Evolutionary conservation across 1,140 invertebrate genomes (phyloP), one percentile per base, ranked within the genome.

Genomic region (Diplogasteroides magnus): DNA sequence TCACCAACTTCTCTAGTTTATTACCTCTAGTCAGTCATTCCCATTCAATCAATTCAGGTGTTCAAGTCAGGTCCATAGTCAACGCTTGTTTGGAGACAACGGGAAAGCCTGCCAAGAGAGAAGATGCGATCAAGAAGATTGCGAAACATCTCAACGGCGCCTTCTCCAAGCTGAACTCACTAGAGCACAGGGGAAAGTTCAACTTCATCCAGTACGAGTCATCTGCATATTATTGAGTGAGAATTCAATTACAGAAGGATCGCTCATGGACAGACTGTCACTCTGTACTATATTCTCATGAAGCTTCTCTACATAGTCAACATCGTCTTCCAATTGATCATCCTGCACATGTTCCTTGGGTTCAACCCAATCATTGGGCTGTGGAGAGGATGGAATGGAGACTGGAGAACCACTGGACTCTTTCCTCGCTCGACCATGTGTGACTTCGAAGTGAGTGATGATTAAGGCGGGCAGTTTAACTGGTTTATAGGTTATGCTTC

Each of bases 391-490:
- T 67, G 67, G 23, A 68, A 60, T 19, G 67, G 75, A n/a, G 56
- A 73, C 25, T 78, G 77, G 77, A 68, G 58, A n/a, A 55, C 74
- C 3, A 71, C 78, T 23, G 77, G 76, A 29, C 66, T 75, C 2
- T 79, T 79, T 37, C 78, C 78, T 25, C 74, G 78, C 14, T 69
- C 77, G 13, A 75, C 78, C 0, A 73, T 79, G 67, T 79, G 78
- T 65, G 76, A 79, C 63, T 80, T 79, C 68, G 48, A 74, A 31
- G 72, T 78, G 3, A 67, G 58, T 65, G 26, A 15, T 19, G 15
- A 31, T 64, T 48, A 6, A 48, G n/a, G n/a, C n/a, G n/a, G n/a
- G n/a, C n/a, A n/a, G n/a, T n/a, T n/a, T n/a, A n/a, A n/a, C n/a
- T n/a, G n/a, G n/a, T n/a, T n/a, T n/a, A n/a, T n/a, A n/a, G n/a